Conservation (phyloP, 2,888 invertebrate genomes). For the Aleiodes alternator region DNA sequence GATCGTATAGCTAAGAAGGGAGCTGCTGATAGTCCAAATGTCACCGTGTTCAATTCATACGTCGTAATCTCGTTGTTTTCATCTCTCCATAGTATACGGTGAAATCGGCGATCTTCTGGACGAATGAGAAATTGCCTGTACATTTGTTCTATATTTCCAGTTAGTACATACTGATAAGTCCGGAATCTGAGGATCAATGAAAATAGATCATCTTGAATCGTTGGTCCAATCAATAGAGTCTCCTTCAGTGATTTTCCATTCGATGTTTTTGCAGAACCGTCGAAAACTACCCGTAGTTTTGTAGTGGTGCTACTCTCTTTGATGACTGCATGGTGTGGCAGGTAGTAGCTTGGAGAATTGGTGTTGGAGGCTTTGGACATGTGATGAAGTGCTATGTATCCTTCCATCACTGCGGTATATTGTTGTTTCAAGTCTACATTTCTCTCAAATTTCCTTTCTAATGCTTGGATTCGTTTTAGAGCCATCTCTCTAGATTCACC, state of each 20-base stretch:
- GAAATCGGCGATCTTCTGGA: conserved; percentile 50
- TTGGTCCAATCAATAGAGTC: conserved; percentile 57
- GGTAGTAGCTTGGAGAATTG: conserved; percentile 31
- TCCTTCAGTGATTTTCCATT: conserved; percentile 59
- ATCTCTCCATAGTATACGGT: conserved; percentile 52
- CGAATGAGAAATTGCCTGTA: conserved; percentile 55
- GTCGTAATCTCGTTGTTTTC: neutral
- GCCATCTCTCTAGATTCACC: conserved; percentile 49
- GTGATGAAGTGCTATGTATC: conserved; percentile 45
- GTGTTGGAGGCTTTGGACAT: conserved; percentile 36
- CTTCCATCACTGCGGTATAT: conserved; percentile 41
- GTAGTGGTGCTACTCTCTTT: conserved; percentile 54
- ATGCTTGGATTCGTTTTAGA: conserved; percentile 40
- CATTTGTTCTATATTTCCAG: conserved; percentile 59
- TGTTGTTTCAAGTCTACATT: conserved; percentile 29
- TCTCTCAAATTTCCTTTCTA: conserved; percentile 40
- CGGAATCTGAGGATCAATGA: conserved; percentile 50
- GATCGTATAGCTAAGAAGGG: conserved; percentile 56
- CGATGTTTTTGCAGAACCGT: conserved; percentile 11
- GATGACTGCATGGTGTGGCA: conserved; percentile 56
- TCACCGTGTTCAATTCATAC: conserved; percentile 46
- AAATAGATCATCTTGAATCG: conserved; percentile 59
- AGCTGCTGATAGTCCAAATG: conserved; percentile 48
- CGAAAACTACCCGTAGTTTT: conserved; percentile 50
- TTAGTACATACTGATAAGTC: conserved; percentile 50